Evolutionary conservation across 2,797 vertebrate species (phyloP).

Genomic region (Fringilla coelebs): DNA sequence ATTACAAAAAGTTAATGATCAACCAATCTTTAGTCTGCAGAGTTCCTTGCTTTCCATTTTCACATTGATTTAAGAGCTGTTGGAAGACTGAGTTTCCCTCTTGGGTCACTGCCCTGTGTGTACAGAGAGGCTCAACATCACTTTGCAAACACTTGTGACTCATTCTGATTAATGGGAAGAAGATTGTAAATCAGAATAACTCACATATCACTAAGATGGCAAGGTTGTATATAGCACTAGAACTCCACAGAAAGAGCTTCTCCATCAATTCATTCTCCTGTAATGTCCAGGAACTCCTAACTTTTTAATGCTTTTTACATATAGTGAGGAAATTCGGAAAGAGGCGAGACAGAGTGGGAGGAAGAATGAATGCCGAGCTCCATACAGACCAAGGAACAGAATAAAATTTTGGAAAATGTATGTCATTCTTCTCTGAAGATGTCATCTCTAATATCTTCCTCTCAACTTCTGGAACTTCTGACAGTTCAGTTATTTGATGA

Average conservation of each 20-base stretch:
- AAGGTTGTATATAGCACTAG: not conserved
- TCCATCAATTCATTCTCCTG: not conserved
- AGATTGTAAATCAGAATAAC: not conserved
- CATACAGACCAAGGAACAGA: not conserved
- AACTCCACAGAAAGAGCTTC: not conserved
- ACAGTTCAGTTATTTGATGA: not conserved
- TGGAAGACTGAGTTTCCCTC: not conserved
- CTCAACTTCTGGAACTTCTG: not conserved
- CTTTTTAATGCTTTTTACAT: not conserved
- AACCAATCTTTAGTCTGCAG: not conserved
- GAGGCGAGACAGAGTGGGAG: rapidly evolving
- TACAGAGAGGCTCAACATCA: not conserved
- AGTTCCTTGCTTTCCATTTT: not conserved
- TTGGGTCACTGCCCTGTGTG: not conserved
- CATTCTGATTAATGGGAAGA: not conserved
- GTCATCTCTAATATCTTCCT: not conserved
- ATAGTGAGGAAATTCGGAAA: not conserved
- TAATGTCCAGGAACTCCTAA: conserved; percentile 21
- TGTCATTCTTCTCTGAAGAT: not conserved
- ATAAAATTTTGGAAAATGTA: not conserved
- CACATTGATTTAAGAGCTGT: not conserved
- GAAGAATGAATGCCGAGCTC: not conserved
- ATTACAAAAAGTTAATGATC: not conserved
- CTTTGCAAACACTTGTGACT: not conserved
- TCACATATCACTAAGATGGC: not conserved